Base-by-base conservation (phyloP, 1,140 invertebrate genomes). In the Macrobrachium rosenbergii region DNA sequence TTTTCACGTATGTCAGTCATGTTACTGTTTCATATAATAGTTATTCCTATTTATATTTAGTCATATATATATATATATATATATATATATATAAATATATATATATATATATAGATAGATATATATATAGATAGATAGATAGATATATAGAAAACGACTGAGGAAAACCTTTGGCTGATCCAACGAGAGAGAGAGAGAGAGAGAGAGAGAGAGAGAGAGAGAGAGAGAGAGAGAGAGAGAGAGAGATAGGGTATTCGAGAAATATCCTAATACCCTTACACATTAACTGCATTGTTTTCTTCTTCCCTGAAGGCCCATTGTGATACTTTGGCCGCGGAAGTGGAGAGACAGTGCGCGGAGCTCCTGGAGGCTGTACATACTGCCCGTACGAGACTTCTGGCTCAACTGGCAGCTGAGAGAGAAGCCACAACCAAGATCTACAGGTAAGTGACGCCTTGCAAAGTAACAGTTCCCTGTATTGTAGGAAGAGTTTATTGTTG, bases 361-460 rank as follows among this genome's bases (percentile, higher is more conserved):
- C 78, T 89, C 59, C 67, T 88, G 75, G 87, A 85, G 67, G 89
- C 89, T n/a, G 89, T 89, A 63, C 72, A 62, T 10, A n/a, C 72
- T 17, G 89, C 87, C 11, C 67, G 89, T 21, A 67, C 75, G 43
- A 73, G 89, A 21, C 87, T 89, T 14, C 77, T 86, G 52, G 84
- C 83, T 10, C 89, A 89, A 64, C 83, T 89, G 16, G 82, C 80
- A 58, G 85, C 82, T 0, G 86, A 89, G 78, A 76, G 85, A 63
- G 89, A 89, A 60, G 72, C 86, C 62, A 88, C 89, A 17, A 88
- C 89, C 69, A 87, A 83, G 28, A 80, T 83, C n/a, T 89, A 89
- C 81, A 87, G 88, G 83, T 89, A n/a, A 76, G 80, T 12, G n/a
- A 45, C 45, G 19, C 10, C 28, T 14, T 43, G 17, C 5, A 78